phyloP scores from a whole-genome alignment of 2,888 invertebrate species.

The Idaea dimidiata region DNA sequence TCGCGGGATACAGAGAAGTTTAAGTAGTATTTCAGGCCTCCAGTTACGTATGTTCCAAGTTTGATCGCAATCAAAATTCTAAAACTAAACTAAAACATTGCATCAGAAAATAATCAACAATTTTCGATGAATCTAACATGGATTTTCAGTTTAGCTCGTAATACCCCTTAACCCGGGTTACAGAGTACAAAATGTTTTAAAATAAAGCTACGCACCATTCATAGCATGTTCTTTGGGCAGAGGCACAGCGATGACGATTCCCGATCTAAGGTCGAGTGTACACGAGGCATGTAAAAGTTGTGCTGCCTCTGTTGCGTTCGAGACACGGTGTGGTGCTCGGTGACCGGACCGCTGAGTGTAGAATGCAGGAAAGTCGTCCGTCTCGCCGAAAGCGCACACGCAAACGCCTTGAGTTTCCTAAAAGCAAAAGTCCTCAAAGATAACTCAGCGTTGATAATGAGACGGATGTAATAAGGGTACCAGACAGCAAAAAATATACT shows the following conservation, averaged over 20 bases:
- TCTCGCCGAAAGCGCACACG: constrained; percentile 88
- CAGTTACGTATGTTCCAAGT: no score
- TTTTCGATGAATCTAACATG: no score
- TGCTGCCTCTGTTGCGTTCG: constrained; percentile 85
- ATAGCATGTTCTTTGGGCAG: constrained; percentile 88
- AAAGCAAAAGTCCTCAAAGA: background rate
- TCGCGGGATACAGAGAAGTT: no score
- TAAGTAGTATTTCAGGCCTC: no score
- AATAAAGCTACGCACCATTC: constrained; percentile 58
- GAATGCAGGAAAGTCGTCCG: constrained; percentile 94
- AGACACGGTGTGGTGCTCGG: constrained; percentile 86
- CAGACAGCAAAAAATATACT: no score
- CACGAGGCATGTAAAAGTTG: constrained; percentile 81
- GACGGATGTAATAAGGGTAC: no score
- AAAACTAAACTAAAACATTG: no score
- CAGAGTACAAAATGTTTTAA: background rate
- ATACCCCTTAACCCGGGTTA: no score
- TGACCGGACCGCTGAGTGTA: constrained; percentile 90
- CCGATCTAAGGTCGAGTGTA: constrained; percentile 82
- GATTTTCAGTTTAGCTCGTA: no score
- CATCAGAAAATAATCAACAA: no score
- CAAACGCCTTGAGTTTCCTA: constrained; percentile 98
- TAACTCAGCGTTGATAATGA: no score
- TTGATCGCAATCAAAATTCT: no score
- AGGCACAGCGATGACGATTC: constrained; percentile 94